phyloP scores from a whole-genome alignment of 1,140 invertebrate species.

The Patella vulgata region DNA sequence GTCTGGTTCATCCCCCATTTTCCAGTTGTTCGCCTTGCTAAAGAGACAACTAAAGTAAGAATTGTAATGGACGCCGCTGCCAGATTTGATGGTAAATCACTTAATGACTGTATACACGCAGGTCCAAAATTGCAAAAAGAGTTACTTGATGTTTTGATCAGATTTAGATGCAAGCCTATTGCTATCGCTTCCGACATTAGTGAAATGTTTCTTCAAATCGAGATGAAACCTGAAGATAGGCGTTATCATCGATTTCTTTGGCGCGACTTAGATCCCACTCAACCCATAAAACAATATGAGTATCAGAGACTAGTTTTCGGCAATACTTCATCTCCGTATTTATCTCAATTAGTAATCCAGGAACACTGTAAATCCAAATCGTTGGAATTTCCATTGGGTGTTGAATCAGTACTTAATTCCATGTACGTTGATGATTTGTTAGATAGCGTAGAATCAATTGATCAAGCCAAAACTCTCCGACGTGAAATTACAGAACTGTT shows the following conservation, averaged over 20 bases:
- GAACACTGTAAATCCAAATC: constrained; percentile 9
- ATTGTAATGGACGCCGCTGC: constrained; percentile 38
- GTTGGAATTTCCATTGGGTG: neutral
- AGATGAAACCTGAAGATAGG: constrained; percentile 10
- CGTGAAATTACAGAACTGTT: too few species aligned
- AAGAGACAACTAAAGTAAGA: constrained; percentile 26
- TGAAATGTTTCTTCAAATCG: constrained; percentile 28
- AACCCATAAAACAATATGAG: constrained; percentile 5
- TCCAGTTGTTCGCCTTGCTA: constrained; percentile 19
- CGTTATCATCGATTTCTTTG: constrained; percentile 25
- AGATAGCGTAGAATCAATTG: too few species aligned
- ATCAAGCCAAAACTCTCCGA: too few species aligned
- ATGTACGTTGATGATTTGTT: too few species aligned
- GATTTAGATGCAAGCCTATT: constrained; percentile 35
- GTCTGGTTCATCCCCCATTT: constrained; percentile 37
- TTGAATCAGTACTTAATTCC: neutral
- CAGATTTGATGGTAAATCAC: constrained; percentile 13
- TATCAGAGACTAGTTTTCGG: constrained; percentile 20
- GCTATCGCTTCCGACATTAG: constrained; percentile 30
- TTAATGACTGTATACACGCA: constrained; percentile 25
- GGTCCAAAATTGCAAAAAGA: constrained; percentile 62
- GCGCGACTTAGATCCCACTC: constrained; percentile 8
- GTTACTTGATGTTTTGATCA: constrained; percentile 36
- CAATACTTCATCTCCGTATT: constrained; percentile 19
- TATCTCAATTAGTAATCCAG: constrained; percentile 12